Base-by-base conservation (phyloP, 2,888 invertebrate species). In the Sisyra nigra region DNA sequence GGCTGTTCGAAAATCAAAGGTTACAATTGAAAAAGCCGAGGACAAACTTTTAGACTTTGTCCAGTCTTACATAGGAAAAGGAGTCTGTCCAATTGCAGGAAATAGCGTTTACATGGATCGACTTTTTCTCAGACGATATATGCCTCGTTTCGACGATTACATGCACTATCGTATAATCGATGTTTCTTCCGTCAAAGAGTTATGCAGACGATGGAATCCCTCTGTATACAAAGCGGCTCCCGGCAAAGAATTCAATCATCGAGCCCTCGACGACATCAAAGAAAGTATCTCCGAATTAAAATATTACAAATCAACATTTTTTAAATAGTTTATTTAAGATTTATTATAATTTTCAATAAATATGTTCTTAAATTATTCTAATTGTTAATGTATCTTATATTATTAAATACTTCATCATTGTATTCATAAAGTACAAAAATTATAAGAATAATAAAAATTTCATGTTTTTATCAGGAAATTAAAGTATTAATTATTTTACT, bases 91-190 rank as follows among this genome's bases (percentile, higher is more conserved):
- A 0, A 55, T 94, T 39, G 92, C 82, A 8, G 96, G 96, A 0
- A 96, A 88, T 65, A 77, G 84, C 42, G 72, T 94, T 3, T 84
- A 87, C 53, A 77, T 82, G 72, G 96, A 97, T 59, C 69, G 85
- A 48, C 50, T 80, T 41, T 97, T 96, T 61, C 56, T 97, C 17
- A 56, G 61, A 9, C 82, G 83, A 62, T 77, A 82, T 56, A 88
- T 94, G 86, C 92, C 91, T 0, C 66, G 51, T 35, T 62, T 96
- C 5, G 59, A 82, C 55, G 57, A 72, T 1, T 85, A 89, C 58
- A 64, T 96, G 49, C 92, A 96, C 58, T 93, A 96, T 61, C 74
- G 96, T 52, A 80, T 89, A 36, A 77, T 98, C 48, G 97, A 97
- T 67, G 92, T 94, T 2, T 87, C 86, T 30, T 75, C 86, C 0